Evolutionary conservation across 2,113 vertebrate species (phyloP), one percentile per base, ranked within the genome.

Genomic region (Lampris incognitus): DNA sequence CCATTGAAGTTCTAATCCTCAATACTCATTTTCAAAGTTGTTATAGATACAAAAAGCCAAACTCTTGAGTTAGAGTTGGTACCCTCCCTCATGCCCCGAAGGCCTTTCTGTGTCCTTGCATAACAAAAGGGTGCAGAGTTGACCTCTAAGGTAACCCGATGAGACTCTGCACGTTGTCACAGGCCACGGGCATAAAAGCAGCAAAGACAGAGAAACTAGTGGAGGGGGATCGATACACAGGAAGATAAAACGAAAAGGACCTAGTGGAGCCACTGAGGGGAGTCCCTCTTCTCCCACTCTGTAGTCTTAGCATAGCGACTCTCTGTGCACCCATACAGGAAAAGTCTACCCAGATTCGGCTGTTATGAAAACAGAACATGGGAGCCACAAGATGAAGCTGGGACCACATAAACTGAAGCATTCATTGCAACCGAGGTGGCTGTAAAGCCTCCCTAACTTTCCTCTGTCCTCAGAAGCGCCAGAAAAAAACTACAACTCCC

Each of bases 301-400:
- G 66, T 49, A 78, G 78, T 64, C 51, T 74, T 57, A 61, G 79
- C 80, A 76, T 38, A 75, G 68, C 72, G 39, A 55, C 50, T 72
- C 69, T 78, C 65, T 71, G 42, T 52, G 65, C 57, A 79, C 72
- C 76, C 74, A 83, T 42, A n/a, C 66, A 81, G 72, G 59, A 76
- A 72, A 81, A 71, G 72, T 67, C 57, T 66, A 86, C 76, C 77
- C 78, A 84, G 74, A 84, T 78, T 85, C 75, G 63, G 79, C 83
- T 55, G 69, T 85, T 84, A 85, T 75, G 52, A 86, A 90, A 85
- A 84, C 83, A 83, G 76, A 85, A 89, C 70, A 80, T 51, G 42
- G 13, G 62, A 81, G 77, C 84, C 84, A 73, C 66, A 76, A 87
- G 84, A 84, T 79, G 40, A 77, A 75, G 78, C 59, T 76, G 57